A percentile compares a stretch with the other conserved stretches of the same genome.
These are phyloP conservation scores for Xenus cinereus DNA, from an alignment of 2,113 vertebrate species.

Conservation along the genomic window DNA sequence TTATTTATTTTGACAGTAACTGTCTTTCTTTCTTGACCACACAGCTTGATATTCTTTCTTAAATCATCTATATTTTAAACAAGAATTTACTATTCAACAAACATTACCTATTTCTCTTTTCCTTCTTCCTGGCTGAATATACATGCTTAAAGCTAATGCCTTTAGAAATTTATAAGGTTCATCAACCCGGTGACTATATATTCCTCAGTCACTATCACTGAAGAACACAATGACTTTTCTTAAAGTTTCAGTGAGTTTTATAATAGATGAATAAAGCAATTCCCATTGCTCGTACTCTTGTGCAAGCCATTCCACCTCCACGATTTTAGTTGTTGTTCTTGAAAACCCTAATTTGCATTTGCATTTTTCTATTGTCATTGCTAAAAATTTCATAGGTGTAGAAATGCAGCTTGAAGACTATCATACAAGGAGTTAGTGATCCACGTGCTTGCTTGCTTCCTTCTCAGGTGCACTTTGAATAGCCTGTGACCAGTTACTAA, in stretches of 20 bases:
- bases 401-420: background rate
- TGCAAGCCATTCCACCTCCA: background rate
- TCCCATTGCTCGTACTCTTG: background rate
- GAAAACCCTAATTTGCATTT: background rate
- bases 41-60: background rate
- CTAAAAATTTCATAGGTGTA: background rate
- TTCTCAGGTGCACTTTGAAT: background rate
- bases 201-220: background rate
- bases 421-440: background rate
- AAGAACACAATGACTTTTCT: background rate
- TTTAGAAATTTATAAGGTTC: background rate
- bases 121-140: background rate
- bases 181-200: background rate
- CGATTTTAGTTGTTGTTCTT: background rate
- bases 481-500: background rate
- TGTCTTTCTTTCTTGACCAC: background rate
- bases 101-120: background rate
- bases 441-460: background rate
- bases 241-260: background rate
- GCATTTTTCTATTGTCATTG: background rate
- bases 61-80: background rate
- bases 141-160: background rate
- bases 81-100: background rate
- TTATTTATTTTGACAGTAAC: constrained; percentile 34
- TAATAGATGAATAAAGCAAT: background rate